phyloP scores from a whole-genome alignment of 2,888 invertebrate genomes.

The Lasioglossum vierecki region DNA sequence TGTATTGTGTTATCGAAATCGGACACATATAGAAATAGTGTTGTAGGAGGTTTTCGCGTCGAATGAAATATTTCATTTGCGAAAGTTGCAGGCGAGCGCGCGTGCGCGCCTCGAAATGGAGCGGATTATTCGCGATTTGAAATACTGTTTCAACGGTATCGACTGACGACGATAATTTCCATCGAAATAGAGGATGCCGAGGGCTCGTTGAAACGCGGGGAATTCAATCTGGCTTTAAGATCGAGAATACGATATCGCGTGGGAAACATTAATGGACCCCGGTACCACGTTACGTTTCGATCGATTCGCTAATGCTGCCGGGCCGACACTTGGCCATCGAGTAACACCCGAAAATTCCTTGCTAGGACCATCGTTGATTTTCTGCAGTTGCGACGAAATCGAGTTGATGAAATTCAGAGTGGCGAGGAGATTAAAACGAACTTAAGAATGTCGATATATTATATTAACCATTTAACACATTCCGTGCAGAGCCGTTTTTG shows the following conservation, averaged over 20 bases:
- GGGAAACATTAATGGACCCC: slow-evolving; percentile 24
- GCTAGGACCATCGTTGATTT: too few relatives aligned
- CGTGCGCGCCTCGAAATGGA: not conserved
- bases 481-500: too few relatives aligned
- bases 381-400: too few relatives aligned
- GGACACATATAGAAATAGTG: not conserved
- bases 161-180: not conserved
- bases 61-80: not conserved
- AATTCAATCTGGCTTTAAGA: slow-evolving; percentile 21
- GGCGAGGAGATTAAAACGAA: too few relatives aligned
- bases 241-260: slow-evolving; percentile 9
- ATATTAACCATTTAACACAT: too few relatives aligned
- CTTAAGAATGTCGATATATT: too few relatives aligned
- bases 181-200: not conserved
- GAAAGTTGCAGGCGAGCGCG: not conserved
- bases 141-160: not conserved
- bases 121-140: not conserved
- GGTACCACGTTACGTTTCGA: slow-evolving; percentile 14
- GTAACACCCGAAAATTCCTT: not conserved
- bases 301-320: slow-evolving; percentile 3
- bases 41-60: not conserved
- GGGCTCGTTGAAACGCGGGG: not conserved
- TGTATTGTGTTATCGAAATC: not conserved
- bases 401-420: too few relatives aligned
- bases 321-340: not conserved